A percentile compares a stretch with the other conserved stretches of the same genome.
Conservation (phyloP, 2,888 invertebrate species). For the Cheiracanthium punctorium region DNA sequence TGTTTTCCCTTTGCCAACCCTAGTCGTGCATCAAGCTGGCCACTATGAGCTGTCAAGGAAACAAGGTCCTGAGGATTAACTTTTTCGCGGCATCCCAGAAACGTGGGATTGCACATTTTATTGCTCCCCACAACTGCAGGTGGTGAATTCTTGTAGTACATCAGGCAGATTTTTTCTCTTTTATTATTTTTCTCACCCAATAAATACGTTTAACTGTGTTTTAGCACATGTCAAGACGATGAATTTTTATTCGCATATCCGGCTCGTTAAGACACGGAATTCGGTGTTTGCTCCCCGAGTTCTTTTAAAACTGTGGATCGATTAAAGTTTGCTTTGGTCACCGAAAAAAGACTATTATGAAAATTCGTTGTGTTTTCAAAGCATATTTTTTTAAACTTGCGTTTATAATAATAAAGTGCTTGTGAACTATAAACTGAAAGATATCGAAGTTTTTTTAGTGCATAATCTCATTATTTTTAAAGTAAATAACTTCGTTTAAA, state of each 20-base stretch:
- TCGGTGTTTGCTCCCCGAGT: no score
- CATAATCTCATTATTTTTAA: no score
- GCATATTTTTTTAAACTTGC: no score
- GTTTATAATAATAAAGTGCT: no score
- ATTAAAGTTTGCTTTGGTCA: no score
- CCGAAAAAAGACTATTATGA: no score
- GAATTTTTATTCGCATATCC: background rate
- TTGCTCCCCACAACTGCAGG: conserved; percentile 54
- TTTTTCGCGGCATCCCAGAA: conserved; percentile 59
- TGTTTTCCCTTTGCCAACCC: conserved; percentile 27
- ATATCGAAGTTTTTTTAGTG: no score
- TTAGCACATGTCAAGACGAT: background rate
- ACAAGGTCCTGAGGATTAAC: conserved; percentile 66
- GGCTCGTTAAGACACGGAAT: background rate
- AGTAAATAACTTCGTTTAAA: no score
- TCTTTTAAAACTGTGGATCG: no score
- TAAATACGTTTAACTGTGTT: background rate
- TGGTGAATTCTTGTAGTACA: conserved; percentile 52
- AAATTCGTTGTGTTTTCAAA: no score
- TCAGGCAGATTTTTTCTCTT: conserved; percentile 14
- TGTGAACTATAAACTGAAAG: no score
- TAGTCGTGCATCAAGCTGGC: conserved; percentile 60
- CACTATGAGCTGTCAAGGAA: conserved; percentile 65
- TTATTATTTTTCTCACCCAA: conserved; percentile 1
- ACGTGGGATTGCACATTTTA: conserved; percentile 61